Evolutionary conservation across 2,888 invertebrate species (phyloP), one percentile per base, ranked within the genome.

Genomic region (Hedya salicella): DNA sequence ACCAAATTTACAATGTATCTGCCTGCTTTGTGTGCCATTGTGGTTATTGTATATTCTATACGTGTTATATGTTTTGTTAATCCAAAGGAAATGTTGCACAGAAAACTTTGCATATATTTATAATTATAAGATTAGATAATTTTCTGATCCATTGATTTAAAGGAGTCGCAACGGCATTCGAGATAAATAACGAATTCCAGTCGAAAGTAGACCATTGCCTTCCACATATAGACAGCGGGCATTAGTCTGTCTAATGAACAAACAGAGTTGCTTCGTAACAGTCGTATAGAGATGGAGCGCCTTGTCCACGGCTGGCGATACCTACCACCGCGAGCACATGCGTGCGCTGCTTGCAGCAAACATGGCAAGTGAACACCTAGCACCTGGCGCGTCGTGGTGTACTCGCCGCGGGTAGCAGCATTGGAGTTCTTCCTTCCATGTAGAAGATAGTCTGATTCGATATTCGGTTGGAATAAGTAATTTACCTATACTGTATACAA

Each of bases 1-100:
- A 88, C 87, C 89, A 87, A 89, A 82, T 78, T 78, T 68, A 16
- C 36, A 19, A 62, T 72, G 70, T 76, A 64, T 63, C 44, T 69
- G 77, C 81, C 77, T 79, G 75, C 78, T 70, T 76, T 74, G 82
- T 78, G 86, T 87, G 86, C 86, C 87, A 87, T 87, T 80, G 85
- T 80, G 78, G 75, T 84, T 80, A 78, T 75, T 71, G 67, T 62
- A 57, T 61, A 60, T 36, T 59, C 3, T 42, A 11, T 25, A 14
- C 36, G 19, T 21, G 11, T 25, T 36, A 14, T n/a, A 21, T 52
- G 19, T 46, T 62, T 30, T 32, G 39, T 16, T 13, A 0, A 36
- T 46, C 44, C 53, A 53, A 53, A 36, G 44, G 14, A 46, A 46
- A 36, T 61, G 17, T 44, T 13, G 14, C 19, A 13, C 30, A 11